Evolutionary conservation across 2,797 vertebrate genomes (phyloP), one percentile per base, ranked within the genome.

Genomic region (Diplodus sargus): DNA sequence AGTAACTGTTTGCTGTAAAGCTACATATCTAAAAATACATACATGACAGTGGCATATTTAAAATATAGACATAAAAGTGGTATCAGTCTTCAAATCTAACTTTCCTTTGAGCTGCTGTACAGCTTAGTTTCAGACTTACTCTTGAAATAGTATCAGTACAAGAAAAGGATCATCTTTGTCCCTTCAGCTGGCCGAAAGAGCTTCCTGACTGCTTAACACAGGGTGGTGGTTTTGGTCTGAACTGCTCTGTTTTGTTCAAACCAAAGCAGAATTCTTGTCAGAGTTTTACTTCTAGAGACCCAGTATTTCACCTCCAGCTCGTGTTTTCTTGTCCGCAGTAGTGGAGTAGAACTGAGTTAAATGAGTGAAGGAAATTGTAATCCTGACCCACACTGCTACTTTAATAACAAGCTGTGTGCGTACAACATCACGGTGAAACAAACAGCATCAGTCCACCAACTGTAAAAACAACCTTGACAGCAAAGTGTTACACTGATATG

Each of bases 391-490:
- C 0, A 14, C 28, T 20, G 43, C 60, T 42, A 65, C n/a, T 63
- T 67, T 59, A 25, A 74, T 20, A 74, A 67, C 70, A 20, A 54
- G 25, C 42, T 1, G 0, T 39, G 4, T 60, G 53, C 34, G 3
- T 51, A 30, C 39, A 34, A 23, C 3, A 70, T n/a, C 53, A 42
- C 52, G 42, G 70, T 16, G 49, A 73, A 43, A 62, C 58, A 39
- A 79, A 48, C 70, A 16, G 13, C 54, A 57, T 60, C 43, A 59
- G 60, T 53, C 42, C 51, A 54, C 34, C n/a, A 22, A 56, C 4
- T 58, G 70, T 23, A 39, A 75, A 52, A 76, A 73, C 66, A 78
- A 61, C 51, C 48, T 20, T 52, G 28, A 76, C 49, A 61, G 71
- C 53, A 48, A 56, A 67, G 54, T 5, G 25, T 75, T 73, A 42